phyloP scores from a whole-genome alignment of 2,797 vertebrate genomes.

The Oceanodroma leucorhoa region DNA sequence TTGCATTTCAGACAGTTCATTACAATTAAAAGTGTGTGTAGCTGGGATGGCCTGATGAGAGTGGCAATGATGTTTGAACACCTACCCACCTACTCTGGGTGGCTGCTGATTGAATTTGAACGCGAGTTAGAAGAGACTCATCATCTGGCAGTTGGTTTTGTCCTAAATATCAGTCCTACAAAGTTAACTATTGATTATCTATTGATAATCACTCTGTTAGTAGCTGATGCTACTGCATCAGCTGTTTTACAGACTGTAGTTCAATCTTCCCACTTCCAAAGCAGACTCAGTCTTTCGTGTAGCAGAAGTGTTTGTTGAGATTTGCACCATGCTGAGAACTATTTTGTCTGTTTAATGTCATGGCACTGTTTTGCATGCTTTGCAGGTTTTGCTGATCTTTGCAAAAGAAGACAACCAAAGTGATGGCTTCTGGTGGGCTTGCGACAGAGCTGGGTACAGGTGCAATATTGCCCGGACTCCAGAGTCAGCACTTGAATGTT shows the following conservation, averaged over 20 bases:
- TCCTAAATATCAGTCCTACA: neutral
- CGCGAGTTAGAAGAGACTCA: neutral
- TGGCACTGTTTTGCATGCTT: neutral
- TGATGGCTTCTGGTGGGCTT: slow-evolving; percentile 96
- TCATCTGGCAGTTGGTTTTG: neutral
- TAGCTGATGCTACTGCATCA: too few species aligned
- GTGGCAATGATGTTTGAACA: neutral
- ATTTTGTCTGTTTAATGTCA: neutral
- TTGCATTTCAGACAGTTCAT: neutral
- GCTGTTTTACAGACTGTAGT: neutral
- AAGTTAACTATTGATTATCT: neutral
- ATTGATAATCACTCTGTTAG: neutral
- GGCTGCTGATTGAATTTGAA: neutral
- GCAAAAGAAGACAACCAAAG: slow-evolving; percentile 95
- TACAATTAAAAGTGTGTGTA: neutral
- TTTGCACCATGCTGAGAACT: neutral
- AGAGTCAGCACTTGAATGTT: slow-evolving; percentile 90
- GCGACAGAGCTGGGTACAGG: slow-evolving; percentile 90
- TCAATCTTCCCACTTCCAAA: neutral
- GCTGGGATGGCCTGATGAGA: neutral
- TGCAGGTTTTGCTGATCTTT: slow-evolving; percentile 93
- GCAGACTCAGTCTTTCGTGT: neutral
- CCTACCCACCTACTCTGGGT: neutral
- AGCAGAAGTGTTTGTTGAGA: neutral
- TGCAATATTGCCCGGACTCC: slow-evolving; percentile 89